Percentiles rank a stretch among this genome's conserved stretches.
phyloP scores from a whole-genome alignment of 2,888 invertebrate species.

The Plagiodera versicolora region DNA sequence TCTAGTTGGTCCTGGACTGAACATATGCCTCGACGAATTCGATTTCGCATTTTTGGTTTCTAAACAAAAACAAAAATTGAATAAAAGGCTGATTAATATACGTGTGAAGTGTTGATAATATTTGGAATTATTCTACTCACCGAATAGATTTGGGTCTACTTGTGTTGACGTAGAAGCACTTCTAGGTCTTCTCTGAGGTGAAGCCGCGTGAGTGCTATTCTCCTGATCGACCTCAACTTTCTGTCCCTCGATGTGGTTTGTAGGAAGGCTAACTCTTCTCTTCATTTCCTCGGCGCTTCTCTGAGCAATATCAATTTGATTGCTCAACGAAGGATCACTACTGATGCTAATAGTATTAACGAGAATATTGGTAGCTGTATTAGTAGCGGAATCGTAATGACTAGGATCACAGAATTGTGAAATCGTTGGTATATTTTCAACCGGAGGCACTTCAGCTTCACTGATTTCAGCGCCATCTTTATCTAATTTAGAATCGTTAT shows the following conservation, averaged over 20 bases:
- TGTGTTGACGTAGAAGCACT: conserved; percentile 81
- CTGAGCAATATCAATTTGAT: conserved; percentile 29
- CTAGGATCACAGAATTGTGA: conserved; percentile 75
- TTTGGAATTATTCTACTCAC: conserved; percentile 56
- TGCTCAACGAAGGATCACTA: conserved; percentile 20
- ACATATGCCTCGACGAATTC: conserved; percentile 79
- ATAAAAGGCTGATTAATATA: too few species aligned
- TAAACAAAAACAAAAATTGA: conserved; percentile 19
- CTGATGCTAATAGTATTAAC: conserved; percentile 38
- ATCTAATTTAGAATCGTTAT: conserved; percentile 38
- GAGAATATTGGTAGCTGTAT: conserved; percentile 34
- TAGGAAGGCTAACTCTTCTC: conserved; percentile 65
- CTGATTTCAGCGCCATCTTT: conserved; percentile 32
- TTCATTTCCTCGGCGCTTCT: conserved; percentile 39
- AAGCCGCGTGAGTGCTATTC: conserved; percentile 54
- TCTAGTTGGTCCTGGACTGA: conserved; percentile 88
- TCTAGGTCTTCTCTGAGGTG: conserved; percentile 72
- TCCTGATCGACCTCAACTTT: conserved; percentile 46
- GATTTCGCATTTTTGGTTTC: conserved; percentile 62
- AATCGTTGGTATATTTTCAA: conserved; percentile 68
- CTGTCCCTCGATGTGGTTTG: conserved; percentile 46
- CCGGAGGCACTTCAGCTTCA: conserved; percentile 48
- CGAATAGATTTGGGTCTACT: conserved; percentile 83
- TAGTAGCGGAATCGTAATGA: conserved; percentile 49
- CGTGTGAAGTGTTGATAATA: not conserved